Conservation (phyloP, 2,113 vertebrate species). For the Podilymbus podiceps region DNA sequence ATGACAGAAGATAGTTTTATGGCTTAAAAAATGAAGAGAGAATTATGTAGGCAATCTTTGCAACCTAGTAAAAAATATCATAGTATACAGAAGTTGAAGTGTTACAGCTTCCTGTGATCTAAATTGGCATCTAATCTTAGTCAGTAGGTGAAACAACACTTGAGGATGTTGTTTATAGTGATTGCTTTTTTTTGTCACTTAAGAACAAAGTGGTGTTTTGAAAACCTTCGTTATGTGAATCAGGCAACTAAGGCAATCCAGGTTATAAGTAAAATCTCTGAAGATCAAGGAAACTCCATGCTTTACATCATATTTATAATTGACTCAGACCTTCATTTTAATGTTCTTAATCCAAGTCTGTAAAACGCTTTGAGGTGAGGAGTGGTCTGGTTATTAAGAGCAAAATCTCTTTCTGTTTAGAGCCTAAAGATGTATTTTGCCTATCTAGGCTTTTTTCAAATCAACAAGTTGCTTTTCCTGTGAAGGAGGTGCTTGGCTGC, state of each 20-base stretch:
- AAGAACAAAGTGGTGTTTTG: conserved; percentile 36
- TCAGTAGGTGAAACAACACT: conserved; percentile 10
- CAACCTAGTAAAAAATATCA: conserved; percentile 37
- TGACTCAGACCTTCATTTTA: neutral
- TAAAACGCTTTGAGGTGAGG: neutral
- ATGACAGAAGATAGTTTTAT: conserved; percentile 30
- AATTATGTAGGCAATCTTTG: conserved; percentile 52
- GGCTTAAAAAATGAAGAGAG: conserved; percentile 26
- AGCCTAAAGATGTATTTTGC: neutral
- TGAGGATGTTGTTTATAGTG: conserved; percentile 23
- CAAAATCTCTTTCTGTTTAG: neutral
- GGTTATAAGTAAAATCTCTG: neutral
- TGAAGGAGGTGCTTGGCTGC: neutral
- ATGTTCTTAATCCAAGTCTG: neutral
- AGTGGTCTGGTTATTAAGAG: neutral
- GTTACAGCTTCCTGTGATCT: conserved; percentile 40
- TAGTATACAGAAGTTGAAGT: conserved; percentile 20
- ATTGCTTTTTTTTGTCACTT: conserved; percentile 42
- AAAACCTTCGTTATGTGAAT: conserved; percentile 39
- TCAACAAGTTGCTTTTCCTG: neutral
- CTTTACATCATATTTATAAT: neutral
- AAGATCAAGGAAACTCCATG: neutral
- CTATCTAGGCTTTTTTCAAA: neutral
- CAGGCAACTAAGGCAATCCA: conserved; percentile 20
- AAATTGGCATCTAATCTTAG: conserved; percentile 63